A percentile compares a stretch with the other conserved stretches of the same genome.
phyloP scores from a whole-genome alignment of 1,140 invertebrate species.

The Pissodes strobi region DNA sequence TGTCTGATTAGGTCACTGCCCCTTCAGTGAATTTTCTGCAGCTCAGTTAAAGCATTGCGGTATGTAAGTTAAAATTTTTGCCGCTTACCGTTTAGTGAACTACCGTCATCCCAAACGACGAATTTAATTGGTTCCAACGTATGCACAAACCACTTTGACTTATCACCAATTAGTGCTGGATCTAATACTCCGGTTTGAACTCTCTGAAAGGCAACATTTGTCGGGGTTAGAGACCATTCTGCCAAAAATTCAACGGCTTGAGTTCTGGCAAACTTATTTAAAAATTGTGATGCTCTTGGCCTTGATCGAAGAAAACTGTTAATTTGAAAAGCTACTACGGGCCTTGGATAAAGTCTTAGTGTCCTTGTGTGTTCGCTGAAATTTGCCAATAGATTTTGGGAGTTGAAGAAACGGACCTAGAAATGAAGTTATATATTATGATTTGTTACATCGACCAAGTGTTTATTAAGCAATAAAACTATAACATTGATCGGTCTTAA shows the following conservation, averaged over 20 bases:
- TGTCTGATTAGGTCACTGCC: too few species aligned
- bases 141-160: slow-evolving; percentile 92
- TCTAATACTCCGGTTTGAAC: slow-evolving; percentile 97
- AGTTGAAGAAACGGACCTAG: slow-evolving; percentile 96
- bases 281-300: slow-evolving; percentile 83
- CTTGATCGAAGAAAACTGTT: slow-evolving; percentile 96
- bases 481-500: too few species aligned
- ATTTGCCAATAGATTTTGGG: slow-evolving; percentile 94
- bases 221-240: slow-evolving; percentile 96
- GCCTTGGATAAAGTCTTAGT: slow-evolving; percentile 92
- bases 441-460: too few species aligned
- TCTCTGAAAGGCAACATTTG: slow-evolving; percentile 94
- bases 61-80: too few species aligned
- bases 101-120: slow-evolving; percentile 87
- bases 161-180: slow-evolving; percentile 94
- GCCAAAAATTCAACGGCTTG: slow-evolving; percentile 98
- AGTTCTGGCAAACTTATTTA: slow-evolving; percentile 87
- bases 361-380: slow-evolving; percentile 98
- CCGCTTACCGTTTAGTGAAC: slow-evolving; percentile 73
- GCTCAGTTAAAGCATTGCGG: too few species aligned
- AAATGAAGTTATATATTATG: slow-evolving; percentile 23
- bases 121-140: slow-evolving; percentile 88
- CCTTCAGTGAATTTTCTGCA: too few species aligned
- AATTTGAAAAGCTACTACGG: slow-evolving; percentile 98
- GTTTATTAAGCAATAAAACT: too few species aligned